Evolutionary conservation across 64 coral and sea anemone genomes (phyloP), one percentile per base, ranked within the genome.

Genomic region (Anthopleura sola): DNA sequence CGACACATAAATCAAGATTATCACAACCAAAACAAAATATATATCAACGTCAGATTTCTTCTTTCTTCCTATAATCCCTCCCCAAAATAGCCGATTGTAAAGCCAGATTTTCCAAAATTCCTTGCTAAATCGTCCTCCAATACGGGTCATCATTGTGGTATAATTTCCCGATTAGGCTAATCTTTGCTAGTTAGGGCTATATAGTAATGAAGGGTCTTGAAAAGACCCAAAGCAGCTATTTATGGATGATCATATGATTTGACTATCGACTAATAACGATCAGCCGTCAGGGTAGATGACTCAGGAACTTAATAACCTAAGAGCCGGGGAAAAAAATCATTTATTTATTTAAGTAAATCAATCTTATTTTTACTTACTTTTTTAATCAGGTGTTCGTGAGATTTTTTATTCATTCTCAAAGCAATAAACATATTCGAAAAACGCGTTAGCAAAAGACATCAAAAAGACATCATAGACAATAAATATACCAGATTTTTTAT

Each of bases 61-160:
- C 24, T 10, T n/a, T 26, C n/a, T 26, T 62, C 0, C n/a, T 9
- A 23, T 62, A 62, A 62, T 62, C 58, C n/a, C n/a, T 2, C 21
- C 24, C n/a, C 21, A 23, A 62, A 26, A 23, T 62, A 62, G 58
- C n/a, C 58, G 58, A n/a, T n/a, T 26, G 58, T 13, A 62, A 62
- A 62, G 58, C 58, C 58, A 62, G 58, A 62, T 62, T 62, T 62
- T 62, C 58, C 23, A 62, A 23, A 62, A 62, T 11, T n/a, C 24
- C 58, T 53, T 62, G n/a, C 58, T 62, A 62, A 62, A 62, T 62
- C 58, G 21, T 62, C 58, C n/a, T 62, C n/a, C 58, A 62, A 62
- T 62, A 62, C 58, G 23, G 24, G 58, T 62, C 58, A 26, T 62
- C 23, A n/a, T 62, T 62, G 58, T 23, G 58, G 2, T 62, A 26